A percentile compares a stretch with the other conserved stretches of the same genome.
Evolutionary conservation across 2,888 invertebrate species (phyloP).

Genomic region (Lithophane socia): DNA sequence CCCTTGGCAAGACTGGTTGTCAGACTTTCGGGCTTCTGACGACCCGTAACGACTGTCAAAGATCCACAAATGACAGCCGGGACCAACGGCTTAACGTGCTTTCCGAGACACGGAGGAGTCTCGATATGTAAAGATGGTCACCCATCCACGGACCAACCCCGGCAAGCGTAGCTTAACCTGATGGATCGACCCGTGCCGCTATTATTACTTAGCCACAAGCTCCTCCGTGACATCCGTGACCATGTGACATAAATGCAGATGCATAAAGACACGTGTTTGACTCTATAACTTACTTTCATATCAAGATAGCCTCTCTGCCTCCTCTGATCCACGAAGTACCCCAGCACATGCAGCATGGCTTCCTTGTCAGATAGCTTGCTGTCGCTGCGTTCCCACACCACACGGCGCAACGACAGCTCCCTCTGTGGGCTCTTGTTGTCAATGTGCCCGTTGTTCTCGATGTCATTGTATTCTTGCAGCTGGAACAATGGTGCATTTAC

Average conservation of each 20-base stretch:
- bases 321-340: slow-evolving; percentile 58
- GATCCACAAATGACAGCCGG: too few relatives aligned
- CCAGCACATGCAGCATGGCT: slow-evolving; percentile 77
- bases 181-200: too few relatives aligned
- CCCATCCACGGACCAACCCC: too few relatives aligned
- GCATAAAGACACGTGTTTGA: background rate
- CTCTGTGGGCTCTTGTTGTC: slow-evolving; percentile 76
- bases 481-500: slow-evolving; percentile 69
- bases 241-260: background rate
- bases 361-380: slow-evolving; percentile 78
- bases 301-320: slow-evolving; percentile 69
- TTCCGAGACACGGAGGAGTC: too few relatives aligned
- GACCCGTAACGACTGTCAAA: too few relatives aligned
- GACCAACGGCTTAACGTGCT: too few relatives aligned
- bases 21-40: too few relatives aligned
- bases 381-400: slow-evolving; percentile 76
- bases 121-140: too few relatives aligned
- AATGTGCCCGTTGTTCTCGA: slow-evolving; percentile 86
- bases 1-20: too few relatives aligned
- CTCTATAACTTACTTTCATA: slow-evolving; percentile 73
- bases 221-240: too few relatives aligned
- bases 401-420: slow-evolving; percentile 68
- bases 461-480: slow-evolving; percentile 91
- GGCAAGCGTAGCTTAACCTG: too few relatives aligned
- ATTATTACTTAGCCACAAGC: too few relatives aligned